Conservation (phyloP, 2,113 vertebrate genomes). For the Phycodurus eques region DNA sequence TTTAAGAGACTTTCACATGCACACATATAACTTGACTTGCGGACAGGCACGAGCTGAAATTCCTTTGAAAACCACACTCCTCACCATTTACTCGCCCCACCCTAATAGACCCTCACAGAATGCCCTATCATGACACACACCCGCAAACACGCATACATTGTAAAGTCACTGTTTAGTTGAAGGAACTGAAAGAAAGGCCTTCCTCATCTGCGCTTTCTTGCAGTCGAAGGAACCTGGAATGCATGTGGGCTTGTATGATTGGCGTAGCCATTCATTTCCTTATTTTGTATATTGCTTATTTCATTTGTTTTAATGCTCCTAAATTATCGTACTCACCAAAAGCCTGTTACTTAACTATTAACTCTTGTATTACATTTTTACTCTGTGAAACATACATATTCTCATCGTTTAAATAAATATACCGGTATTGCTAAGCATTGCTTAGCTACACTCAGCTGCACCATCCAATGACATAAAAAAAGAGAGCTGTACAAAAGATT, state of each 20-base stretch:
- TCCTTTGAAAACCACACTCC: slow-evolving; percentile 62
- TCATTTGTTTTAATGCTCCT: neutral
- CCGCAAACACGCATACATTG: slow-evolving; percentile 17
- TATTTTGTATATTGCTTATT: neutral
- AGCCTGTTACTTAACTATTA: too few species aligned
- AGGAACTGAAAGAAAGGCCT: slow-evolving; percentile 65
- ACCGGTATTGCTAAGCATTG: neutral
- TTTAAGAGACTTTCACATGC: slow-evolving; percentile 28
- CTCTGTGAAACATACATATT: neutral
- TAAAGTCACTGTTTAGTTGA: slow-evolving; percentile 45
- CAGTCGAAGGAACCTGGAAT: slow-evolving; percentile 7
- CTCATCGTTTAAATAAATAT: too few species aligned
- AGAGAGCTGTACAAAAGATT: neutral
- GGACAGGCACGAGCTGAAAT: slow-evolving; percentile 45
- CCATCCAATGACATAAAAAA: neutral
- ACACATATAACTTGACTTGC: slow-evolving; percentile 39
- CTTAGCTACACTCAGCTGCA: neutral
- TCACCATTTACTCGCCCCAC: slow-evolving; percentile 52
- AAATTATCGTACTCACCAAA: neutral
- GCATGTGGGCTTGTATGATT: slow-evolving; percentile 11
- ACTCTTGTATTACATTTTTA: neutral
- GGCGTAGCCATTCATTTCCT: neutral
- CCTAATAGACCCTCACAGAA: slow-evolving; percentile 47
- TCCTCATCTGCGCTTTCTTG: slow-evolving; percentile 46
- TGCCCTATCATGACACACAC: slow-evolving; percentile 11